Evolutionary conservation across 1,140 invertebrate species (phyloP).

Genomic region (Neodiprion virginianus): DNA sequence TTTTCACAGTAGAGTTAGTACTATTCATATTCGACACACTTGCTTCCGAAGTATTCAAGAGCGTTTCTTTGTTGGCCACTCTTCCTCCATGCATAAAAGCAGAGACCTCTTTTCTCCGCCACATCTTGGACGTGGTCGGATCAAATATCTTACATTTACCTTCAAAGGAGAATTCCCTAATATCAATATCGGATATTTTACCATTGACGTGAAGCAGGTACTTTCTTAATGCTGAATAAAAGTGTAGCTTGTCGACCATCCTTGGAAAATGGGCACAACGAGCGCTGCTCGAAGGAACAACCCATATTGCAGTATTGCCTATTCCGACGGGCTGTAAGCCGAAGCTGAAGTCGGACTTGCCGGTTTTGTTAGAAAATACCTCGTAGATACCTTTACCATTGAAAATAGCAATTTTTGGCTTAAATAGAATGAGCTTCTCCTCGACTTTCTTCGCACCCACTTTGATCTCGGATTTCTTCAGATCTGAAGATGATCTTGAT

Average conservation of each 20-base stretch:
- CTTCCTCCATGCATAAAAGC: slow-evolving; percentile 48
- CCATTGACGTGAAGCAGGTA: slow-evolving; percentile 51
- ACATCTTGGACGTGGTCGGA: slow-evolving; percentile 53
- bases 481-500: slow-evolving; percentile 54
- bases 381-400: slow-evolving; percentile 60
- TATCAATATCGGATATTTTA: slow-evolving; percentile 41
- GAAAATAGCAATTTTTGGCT: slow-evolving; percentile 56
- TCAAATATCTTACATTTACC: slow-evolving; percentile 46
- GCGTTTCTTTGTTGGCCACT: slow-evolving; percentile 50
- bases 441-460: slow-evolving; percentile 44
- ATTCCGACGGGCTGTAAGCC: slow-evolving; percentile 50
- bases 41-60: slow-evolving; percentile 35
- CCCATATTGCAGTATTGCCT: slow-evolving; percentile 52
- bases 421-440: slow-evolving; percentile 49
- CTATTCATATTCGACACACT: neutral
- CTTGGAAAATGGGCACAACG: slow-evolving; percentile 57
- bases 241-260: slow-evolving; percentile 58
- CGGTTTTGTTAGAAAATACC: slow-evolving; percentile 43
- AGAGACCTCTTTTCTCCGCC: slow-evolving; percentile 50
- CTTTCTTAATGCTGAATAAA: slow-evolving; percentile 52
- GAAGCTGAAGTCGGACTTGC: slow-evolving; percentile 46
- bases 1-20: slow-evolving; percentile 8
- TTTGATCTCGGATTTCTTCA: slow-evolving; percentile 52
- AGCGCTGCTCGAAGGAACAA: slow-evolving; percentile 58
- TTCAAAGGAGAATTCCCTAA: slow-evolving; percentile 49